Percentiles rank a stretch among this genome's conserved stretches.
phyloP scores from a whole-genome alignment of 2,113 vertebrate genomes.

The Garra rufa region DNA sequence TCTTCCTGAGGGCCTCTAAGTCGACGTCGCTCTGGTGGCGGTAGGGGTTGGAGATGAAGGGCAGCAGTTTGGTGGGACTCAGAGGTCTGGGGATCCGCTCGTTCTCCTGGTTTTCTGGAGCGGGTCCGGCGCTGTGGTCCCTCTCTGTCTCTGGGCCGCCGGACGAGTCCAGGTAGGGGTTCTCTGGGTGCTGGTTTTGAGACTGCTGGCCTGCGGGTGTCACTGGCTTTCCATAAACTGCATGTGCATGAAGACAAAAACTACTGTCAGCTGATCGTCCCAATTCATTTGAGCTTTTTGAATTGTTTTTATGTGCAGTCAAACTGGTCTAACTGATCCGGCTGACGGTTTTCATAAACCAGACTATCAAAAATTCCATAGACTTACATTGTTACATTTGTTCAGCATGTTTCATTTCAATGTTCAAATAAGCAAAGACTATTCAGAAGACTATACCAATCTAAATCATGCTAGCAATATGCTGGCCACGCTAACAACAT shows the following conservation, averaged over 20 bases:
- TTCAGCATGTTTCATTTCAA: too few species aligned
- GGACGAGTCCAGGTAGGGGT: slow-evolving; percentile 80
- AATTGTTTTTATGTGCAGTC: too few species aligned
- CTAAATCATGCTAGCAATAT: too few species aligned
- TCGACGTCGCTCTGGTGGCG: slow-evolving; percentile 96
- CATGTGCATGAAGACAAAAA: slow-evolving; percentile 1
- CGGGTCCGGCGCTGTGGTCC: slow-evolving; percentile 60
- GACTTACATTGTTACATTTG: too few species aligned
- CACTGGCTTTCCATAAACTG: slow-evolving; percentile 95
- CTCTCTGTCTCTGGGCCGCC: slow-evolving; percentile 77
- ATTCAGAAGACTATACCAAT: too few species aligned
- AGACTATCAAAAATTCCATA: too few species aligned
- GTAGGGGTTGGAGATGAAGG: slow-evolving; percentile 94
- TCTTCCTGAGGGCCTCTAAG: slow-evolving; percentile 91
- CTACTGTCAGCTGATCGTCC: neutral
- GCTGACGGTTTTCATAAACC: too few species aligned
- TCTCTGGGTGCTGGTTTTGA: slow-evolving; percentile 72
- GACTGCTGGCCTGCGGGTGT: slow-evolving; percentile 71
- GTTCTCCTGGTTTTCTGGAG: slow-evolving; percentile 76
- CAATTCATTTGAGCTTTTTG: too few species aligned
- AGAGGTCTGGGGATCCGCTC: slow-evolving; percentile 94
- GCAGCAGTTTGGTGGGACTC: slow-evolving; percentile 95
- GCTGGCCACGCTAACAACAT: too few species aligned
- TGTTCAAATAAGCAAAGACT: too few species aligned
- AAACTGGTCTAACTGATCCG: too few species aligned